phyloP scores from a whole-genome alignment of 2,113 vertebrate genomes.

The Centropus unirufus region DNA sequence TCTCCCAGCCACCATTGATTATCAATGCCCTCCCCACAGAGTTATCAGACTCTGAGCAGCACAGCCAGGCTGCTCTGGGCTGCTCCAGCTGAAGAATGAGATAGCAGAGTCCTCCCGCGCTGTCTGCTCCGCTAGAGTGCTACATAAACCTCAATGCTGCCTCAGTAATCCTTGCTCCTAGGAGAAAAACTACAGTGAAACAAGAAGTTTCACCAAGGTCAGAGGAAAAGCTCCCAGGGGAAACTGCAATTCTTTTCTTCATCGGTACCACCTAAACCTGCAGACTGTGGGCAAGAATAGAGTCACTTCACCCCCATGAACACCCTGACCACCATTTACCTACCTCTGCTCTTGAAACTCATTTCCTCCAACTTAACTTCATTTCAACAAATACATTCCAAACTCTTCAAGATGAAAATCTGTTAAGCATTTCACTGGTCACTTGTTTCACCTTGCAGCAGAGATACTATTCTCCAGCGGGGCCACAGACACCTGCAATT shows the following conservation, averaged over 20 bases:
- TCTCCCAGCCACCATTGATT: rapidly evolving
- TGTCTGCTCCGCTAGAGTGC: not conserved
- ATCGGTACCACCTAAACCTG: not conserved
- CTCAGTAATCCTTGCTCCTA: not conserved
- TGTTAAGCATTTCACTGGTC: not conserved
- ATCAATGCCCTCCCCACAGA: not conserved
- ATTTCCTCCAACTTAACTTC: not conserved
- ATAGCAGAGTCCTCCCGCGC: not conserved
- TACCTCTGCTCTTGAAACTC: not conserved
- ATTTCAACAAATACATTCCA: not conserved
- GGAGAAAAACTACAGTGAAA: not conserved
- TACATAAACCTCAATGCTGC: rapidly evolving
- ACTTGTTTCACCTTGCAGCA: not conserved
- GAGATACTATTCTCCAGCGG: not conserved
- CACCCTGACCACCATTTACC: not conserved
- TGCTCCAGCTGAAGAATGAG: not conserved
- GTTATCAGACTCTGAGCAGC: not conserved
- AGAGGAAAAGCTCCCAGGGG: not conserved
- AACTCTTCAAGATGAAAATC: not conserved
- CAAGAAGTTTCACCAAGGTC: not conserved
- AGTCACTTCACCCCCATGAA: not conserved
- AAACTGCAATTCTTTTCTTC: not conserved
- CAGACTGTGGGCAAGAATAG: not conserved
- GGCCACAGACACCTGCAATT: not conserved
- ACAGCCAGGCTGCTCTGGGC: not conserved